Base-by-base conservation (phyloP, 1,140 invertebrate genomes). In the Drosophila kikkawai region DNA sequence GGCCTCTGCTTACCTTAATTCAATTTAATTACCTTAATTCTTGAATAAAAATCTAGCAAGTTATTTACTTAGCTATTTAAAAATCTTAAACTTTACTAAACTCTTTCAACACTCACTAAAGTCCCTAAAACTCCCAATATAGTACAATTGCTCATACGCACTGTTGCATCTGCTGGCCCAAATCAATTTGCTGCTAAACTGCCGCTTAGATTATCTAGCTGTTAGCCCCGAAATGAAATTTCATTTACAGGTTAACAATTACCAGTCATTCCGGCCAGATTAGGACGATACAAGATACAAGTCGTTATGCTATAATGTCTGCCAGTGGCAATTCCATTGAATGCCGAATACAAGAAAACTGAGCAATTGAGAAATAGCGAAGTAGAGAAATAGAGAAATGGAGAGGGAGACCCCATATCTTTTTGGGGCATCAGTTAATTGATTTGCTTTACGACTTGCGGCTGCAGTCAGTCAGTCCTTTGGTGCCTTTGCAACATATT, bases 401-500 rank as follows among this genome's bases (percentile, higher is more conserved):
- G 15, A 56, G 13, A 26, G 53, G 12, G n/a, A n/a, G 17, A 45
- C 11, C 4, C 29, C 45, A 29, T 71, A 79, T 79, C 76, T 79
- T 79, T 78, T 39, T 53, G 57, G 75, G 41, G 64, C 66, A 67
- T 86, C 77, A 88, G 84, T 88, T 88, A 88, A 88, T 88, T 88
- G 84, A 88, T 88, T 88, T 90, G 63, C 55, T 84, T 90, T 90
- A 80, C 78, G 81, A 80, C 59, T 71, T 85, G 82, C 70, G 79
- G 82, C 77, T 87, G 80, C 74, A 87, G 73, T 58, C 66, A 42
- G 37, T 64, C 26, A 36, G 37, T 75, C n/a, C 55, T 12, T n/a
- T 47, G 48, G 48, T 32, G 13, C 48, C 7, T 17, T 51, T 44
- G 45, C 57, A 48, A 74, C 71, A 75, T 75, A 75, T 61, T 63